phyloP scores from a whole-genome alignment of 1,140 invertebrate species.

The Lordiphosa collinella region DNA sequence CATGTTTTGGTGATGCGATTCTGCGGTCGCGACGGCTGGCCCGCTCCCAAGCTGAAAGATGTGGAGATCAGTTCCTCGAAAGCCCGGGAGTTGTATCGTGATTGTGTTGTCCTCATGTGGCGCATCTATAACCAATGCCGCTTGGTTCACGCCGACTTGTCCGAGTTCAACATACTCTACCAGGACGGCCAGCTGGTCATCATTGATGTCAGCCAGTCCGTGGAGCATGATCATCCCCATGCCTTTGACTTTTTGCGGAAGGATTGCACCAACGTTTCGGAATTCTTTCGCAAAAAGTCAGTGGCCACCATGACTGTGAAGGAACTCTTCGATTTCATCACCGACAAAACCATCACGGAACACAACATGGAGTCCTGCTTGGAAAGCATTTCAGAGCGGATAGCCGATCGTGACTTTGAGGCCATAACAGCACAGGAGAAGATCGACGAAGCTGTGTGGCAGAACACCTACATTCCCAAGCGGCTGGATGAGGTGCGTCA shows the following conservation, averaged over 20 bases:
- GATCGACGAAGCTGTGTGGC: slow-evolving; percentile 94
- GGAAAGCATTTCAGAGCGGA: slow-evolving; percentile 85
- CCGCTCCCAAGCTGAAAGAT: slow-evolving; percentile 92
- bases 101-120: slow-evolving; percentile 95
- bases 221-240: slow-evolving; percentile 98
- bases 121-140: slow-evolving; percentile 94
- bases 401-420: slow-evolving; percentile 82
- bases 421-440: slow-evolving; percentile 86
- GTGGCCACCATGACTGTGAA: slow-evolving; percentile 94
- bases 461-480: slow-evolving; percentile 96
- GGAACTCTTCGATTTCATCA: slow-evolving; percentile 97
- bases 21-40: slow-evolving; percentile 94
- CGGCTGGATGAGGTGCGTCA: slow-evolving; percentile 94
- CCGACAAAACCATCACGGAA: slow-evolving; percentile 91
- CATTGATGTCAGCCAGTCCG: slow-evolving; percentile 99
- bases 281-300: slow-evolving; percentile 94
- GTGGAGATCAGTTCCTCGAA: slow-evolving; percentile 85
- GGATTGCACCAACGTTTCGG: slow-evolving; percentile 95
- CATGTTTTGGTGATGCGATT: slow-evolving; percentile 98
- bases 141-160: slow-evolving; percentile 98
- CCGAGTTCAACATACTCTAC: slow-evolving; percentile 97
- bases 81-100: slow-evolving; percentile 90
- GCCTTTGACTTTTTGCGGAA: slow-evolving; percentile 96
- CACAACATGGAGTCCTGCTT: slow-evolving; percentile 91
- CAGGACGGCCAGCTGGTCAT: slow-evolving; percentile 91